These are phyloP conservation scores for Brachionichthys hirsutus DNA, from an alignment of 2,113 vertebrate species.

Conservation along the genomic window DNA sequence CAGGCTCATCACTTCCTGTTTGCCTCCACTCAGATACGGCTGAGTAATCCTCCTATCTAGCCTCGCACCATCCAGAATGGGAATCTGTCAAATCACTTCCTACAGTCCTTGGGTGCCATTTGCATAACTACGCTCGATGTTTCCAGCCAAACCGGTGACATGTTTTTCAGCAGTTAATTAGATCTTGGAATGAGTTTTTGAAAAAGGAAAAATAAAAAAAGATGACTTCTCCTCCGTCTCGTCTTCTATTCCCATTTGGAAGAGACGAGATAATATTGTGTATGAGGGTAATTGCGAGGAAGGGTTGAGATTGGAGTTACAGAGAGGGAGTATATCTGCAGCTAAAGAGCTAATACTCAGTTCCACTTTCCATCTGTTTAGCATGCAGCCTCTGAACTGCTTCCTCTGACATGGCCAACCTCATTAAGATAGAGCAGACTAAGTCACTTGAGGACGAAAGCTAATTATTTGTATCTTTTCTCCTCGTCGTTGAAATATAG, in stretches of 20 bases:
- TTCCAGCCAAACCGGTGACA: slow-evolving; percentile 52
- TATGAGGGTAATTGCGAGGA: slow-evolving; percentile 62
- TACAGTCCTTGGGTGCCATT: slow-evolving; percentile 42
- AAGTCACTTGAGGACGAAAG: slow-evolving; percentile 66
- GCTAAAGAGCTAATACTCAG: slow-evolving; percentile 52
- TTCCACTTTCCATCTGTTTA: slow-evolving; percentile 68
- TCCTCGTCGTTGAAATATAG: slow-evolving; percentile 35
- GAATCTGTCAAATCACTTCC: slow-evolving; percentile 64
- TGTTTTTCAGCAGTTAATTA: slow-evolving; percentile 69
- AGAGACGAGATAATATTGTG: slow-evolving; percentile 67
- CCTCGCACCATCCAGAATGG: slow-evolving; percentile 54
- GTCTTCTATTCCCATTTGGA: slow-evolving; percentile 58
- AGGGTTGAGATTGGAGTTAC: slow-evolving; percentile 44
- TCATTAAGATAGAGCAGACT: slow-evolving; percentile 75
- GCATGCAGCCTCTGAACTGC: slow-evolving; percentile 57
- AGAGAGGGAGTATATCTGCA: slow-evolving; percentile 58
- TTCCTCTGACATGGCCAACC: slow-evolving; percentile 67
- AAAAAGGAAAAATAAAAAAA: slow-evolving; percentile 12
- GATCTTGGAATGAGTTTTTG: slow-evolving; percentile 62
- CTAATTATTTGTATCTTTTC: slow-evolving; percentile 63
- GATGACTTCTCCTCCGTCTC: slow-evolving; percentile 31
- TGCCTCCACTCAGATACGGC: slow-evolving; percentile 51
- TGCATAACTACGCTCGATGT: slow-evolving; percentile 62
- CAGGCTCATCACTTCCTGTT: slow-evolving; percentile 57
- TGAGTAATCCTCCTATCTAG: slow-evolving; percentile 63